A percentile compares a stretch with the other conserved stretches of the same genome.
These are phyloP conservation scores for Drepanosiphum platanoidis DNA, from an alignment of 2,888 invertebrate genomes.

Conservation along the genomic window DNA sequence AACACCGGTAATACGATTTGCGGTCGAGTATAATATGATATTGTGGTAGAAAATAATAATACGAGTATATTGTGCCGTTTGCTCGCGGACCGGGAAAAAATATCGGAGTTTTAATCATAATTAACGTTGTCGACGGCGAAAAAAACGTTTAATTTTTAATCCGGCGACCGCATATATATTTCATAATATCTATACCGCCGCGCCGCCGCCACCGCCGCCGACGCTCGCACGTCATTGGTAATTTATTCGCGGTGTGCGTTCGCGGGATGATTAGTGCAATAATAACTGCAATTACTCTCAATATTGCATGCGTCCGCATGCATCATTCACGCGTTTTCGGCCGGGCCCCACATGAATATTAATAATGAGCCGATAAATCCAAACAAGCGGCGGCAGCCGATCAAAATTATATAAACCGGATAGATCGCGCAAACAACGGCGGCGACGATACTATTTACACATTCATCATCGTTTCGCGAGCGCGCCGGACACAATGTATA, in stretches of 20 bases:
- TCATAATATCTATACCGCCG: no score
- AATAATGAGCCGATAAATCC: slow-evolving; percentile 52
- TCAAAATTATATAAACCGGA: slow-evolving; percentile 10
- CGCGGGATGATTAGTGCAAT: not conserved
- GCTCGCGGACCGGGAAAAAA: no score
- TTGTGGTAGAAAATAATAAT: not conserved
- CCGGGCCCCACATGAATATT: slow-evolving; percentile 34
- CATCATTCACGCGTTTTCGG: slow-evolving; percentile 28
- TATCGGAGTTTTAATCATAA: slow-evolving; percentile 34
- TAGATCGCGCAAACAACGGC: slow-evolving; percentile 18
- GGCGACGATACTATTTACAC: slow-evolving; percentile 18
- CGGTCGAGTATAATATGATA: not conserved
- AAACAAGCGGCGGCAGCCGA: not conserved
- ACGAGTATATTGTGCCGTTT: no score
- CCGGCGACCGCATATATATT: no score
- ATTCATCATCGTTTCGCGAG: slow-evolving; percentile 23
- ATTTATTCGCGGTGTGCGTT: slow-evolving; percentile 34
- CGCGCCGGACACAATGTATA: slow-evolving; percentile 13
- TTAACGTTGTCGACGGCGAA: not conserved
- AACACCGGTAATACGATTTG: not conserved
- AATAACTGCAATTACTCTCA: slow-evolving; percentile 39
- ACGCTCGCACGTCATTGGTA: not conserved
- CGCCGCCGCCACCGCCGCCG: not conserved
- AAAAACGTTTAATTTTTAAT: slow-evolving; percentile 43
- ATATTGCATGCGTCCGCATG: slow-evolving; percentile 9